A percentile compares a stretch with the other conserved stretches of the same genome.
phyloP scores from a whole-genome alignment of 37 sponge, comb jelly and placozoan genomes.

The Axinella damicornis region DNA sequence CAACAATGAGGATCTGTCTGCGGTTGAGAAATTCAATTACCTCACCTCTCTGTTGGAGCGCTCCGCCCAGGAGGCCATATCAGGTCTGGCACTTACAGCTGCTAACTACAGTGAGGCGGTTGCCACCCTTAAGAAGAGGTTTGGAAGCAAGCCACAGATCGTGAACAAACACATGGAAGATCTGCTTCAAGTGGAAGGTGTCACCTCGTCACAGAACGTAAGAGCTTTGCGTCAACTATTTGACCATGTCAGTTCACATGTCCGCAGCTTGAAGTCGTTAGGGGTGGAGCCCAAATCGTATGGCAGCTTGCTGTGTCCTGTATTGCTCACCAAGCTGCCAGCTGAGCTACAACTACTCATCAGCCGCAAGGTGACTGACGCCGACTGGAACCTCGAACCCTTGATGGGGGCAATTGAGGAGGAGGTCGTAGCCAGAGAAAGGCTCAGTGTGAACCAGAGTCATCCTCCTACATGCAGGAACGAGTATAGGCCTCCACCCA shows the following conservation, averaged over 20 bases:
- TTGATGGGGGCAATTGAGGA: conserved; percentile 50
- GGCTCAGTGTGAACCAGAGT: conserved; percentile 6
- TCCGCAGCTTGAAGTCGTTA: conserved; percentile 32
- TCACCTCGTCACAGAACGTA: conserved; percentile 19
- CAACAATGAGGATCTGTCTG: conserved; percentile 19
- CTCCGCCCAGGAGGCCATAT: conserved; percentile 29
- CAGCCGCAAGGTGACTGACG: conserved; percentile 32
- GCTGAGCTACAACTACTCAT: conserved; percentile 32
- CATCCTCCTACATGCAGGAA: neutral
- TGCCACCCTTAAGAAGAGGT: conserved; percentile 36
- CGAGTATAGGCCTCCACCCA: conserved; percentile 8
- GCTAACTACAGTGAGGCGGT: conserved; percentile 38
- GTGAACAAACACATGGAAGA: conserved; percentile 47
- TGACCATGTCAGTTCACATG: conserved; percentile 30
- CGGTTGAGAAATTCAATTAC: conserved; percentile 46
- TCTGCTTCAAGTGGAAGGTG: conserved; percentile 46
- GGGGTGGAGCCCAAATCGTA: conserved; percentile 12
- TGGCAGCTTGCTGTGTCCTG: conserved; percentile 32
- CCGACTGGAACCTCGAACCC: conserved; percentile 28
- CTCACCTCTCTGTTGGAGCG: conserved; percentile 28
- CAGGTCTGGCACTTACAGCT: conserved; percentile 35
- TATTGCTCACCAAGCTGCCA: conserved; percentile 54
- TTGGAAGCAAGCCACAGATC: conserved; percentile 43
- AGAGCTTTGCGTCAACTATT: conserved; percentile 35
- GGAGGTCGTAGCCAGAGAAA: conserved; percentile 36